Base-by-base conservation (phyloP, 2,113 vertebrate species). In the Sialia sialis region DNA sequence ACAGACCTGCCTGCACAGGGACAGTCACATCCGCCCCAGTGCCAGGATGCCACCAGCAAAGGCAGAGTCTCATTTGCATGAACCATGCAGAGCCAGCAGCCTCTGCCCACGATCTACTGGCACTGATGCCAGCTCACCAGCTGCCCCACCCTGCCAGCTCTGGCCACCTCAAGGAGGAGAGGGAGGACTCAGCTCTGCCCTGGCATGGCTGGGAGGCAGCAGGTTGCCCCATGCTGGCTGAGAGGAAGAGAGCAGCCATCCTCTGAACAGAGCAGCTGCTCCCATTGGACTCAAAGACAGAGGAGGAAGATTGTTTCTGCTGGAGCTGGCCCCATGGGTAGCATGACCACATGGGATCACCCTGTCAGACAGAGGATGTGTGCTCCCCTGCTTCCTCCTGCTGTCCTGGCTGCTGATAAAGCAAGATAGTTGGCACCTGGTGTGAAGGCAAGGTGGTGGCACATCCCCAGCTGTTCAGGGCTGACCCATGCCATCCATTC, bases 321-420 rank as follows among this genome's bases (percentile, higher is more conserved):
- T 58, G 34, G 13, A 56, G 25, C 29, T 58, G 46, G 32, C 38
- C 27, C 17, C 18, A 4, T 5, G 26, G 5, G 13, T 11, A 68
- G 7, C 5, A 0, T 9, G 11, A 25, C 30, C 1, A 0, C 0
- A 0, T 2, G 30, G 69, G 25, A 52, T 55, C 56, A 58, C n/a
- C 49, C 32, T 63, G 43, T 52, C 8, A 9, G 34, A 30, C 27
- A 22, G 34, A 52, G 23, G 15, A 25, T 36, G 6, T 2, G 0
- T 43, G n/a, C 10, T 76, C 9, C 11, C 15, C 38, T 3, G 6
- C 51, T 77, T 23, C 16, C 23, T 46, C 36, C 34, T 41, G 13
- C 66, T 78, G 9, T 30, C n/a, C 22, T 1, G 1, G 38, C 38
- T 63, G 41, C 59, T 70, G 67, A 18, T 41, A 51, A 63, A 68